These are phyloP conservation scores for Neocrepidodera transversa DNA, from an alignment of 2,888 invertebrate genomes.

Conservation along the genomic window DNA sequence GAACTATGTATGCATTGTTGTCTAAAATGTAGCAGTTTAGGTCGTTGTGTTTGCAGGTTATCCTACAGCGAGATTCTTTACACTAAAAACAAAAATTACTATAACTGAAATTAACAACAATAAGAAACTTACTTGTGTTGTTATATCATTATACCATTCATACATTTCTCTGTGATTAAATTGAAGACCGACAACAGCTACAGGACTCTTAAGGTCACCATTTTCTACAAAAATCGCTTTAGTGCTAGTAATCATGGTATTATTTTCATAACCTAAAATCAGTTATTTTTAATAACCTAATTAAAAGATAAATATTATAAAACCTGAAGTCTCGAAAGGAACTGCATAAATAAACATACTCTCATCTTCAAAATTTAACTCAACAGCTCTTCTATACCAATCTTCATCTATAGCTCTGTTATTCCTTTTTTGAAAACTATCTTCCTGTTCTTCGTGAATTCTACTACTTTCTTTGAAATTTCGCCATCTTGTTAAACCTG, in stretches of 20 bases:
- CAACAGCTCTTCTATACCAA: constrained; percentile 88
- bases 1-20: constrained; percentile 86
- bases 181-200: constrained; percentile 79
- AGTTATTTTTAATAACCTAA: neutral
- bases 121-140: constrained; percentile 67
- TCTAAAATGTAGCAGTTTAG: constrained; percentile 86
- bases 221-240: constrained; percentile 77
- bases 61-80: constrained; percentile 24
- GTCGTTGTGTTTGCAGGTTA: constrained; percentile 66
- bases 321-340: constrained; percentile 68
- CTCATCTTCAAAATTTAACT: constrained; percentile 78
- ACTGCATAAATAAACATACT: constrained; percentile 83
- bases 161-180: constrained; percentile 80
- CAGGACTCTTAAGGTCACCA: constrained; percentile 68
- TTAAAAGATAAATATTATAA: too few relatives aligned
- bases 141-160: constrained; percentile 80
- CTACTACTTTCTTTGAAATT: constrained; percentile 41
- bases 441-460: constrained; percentile 44
- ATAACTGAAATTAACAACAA: neutral
- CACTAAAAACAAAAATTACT: neutral
- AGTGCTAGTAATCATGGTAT: constrained; percentile 81
- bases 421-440: constrained; percentile 65
- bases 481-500: constrained; percentile 88
- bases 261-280: constrained; percentile 56
- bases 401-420: constrained; percentile 83